phyloP scores from a whole-genome alignment of 2,797 vertebrate genomes.

The Cetoscarus ocellatus region DNA sequence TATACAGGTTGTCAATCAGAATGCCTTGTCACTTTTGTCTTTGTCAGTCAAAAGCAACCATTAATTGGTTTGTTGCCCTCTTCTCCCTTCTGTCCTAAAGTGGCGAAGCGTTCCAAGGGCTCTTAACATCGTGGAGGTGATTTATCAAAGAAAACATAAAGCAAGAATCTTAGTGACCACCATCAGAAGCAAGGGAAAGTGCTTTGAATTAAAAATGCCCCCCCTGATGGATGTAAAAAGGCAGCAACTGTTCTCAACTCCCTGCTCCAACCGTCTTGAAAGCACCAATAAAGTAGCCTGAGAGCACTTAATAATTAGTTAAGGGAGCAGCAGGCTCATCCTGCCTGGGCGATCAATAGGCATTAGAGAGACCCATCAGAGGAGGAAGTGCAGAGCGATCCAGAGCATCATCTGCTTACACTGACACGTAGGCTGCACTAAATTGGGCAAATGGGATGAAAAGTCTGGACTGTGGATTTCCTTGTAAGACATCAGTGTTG shows the following conservation, averaged over 20 bases:
- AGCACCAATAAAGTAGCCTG: constrained; percentile 81
- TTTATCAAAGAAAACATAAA: constrained; percentile 12
- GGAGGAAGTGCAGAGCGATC: constrained; percentile 66
- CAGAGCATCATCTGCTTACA: constrained; percentile 64
- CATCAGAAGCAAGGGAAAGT: constrained; percentile 11
- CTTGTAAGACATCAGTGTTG: constrained; percentile 45
- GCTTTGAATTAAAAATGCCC: constrained; percentile 31
- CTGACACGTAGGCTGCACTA: constrained; percentile 53
- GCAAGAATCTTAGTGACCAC: constrained; percentile 10
- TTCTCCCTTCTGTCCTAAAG: constrained; percentile 19
- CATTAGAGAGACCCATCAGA: constrained; percentile 81
- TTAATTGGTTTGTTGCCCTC: constrained; percentile 2
- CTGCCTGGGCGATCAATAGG: constrained; percentile 82
- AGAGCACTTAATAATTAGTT: constrained; percentile 86
- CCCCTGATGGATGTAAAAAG: constrained; percentile 63
- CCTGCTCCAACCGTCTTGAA: constrained; percentile 76
- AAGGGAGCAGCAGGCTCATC: constrained; percentile 69
- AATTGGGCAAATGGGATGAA: constrained; percentile 66
- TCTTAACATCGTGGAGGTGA: constrained; percentile 1
- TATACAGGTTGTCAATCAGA: constrained; percentile 12
- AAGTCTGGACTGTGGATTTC: constrained; percentile 50
- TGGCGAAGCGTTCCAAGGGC: constrained; percentile 10
- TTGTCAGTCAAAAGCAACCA: constrained; percentile 23
- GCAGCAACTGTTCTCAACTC: constrained; percentile 53
- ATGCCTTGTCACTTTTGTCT: not conserved